A percentile compares a stretch with the other conserved stretches of the same genome.
Conservation (phyloP, 2,888 invertebrate genomes). For the Plagiodera versicolora region DNA sequence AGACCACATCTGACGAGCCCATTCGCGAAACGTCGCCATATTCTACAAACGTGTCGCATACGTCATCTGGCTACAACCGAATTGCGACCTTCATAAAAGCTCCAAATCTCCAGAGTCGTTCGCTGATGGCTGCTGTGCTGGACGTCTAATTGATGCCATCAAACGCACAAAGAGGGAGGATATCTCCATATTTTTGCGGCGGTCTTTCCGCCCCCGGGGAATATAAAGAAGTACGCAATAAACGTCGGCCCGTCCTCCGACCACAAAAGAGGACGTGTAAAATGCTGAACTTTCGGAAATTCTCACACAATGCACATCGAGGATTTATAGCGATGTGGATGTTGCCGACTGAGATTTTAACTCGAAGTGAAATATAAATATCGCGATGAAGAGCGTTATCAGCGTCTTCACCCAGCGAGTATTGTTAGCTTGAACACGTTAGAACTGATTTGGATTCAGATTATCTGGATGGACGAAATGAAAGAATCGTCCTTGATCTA, state of each 20-base stretch:
- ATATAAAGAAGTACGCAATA: constrained; percentile 42
- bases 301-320: constrained; percentile 32
- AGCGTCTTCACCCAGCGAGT: too few relatives aligned
- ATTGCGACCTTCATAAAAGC: not conserved
- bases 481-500: too few relatives aligned
- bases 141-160: constrained; percentile 9
- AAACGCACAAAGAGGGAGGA: constrained; percentile 11
- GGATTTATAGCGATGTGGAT: constrained; percentile 30
- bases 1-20: too few relatives aligned
- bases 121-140: not conserved
- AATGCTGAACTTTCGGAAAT: constrained; percentile 34
- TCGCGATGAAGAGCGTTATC: too few relatives aligned
- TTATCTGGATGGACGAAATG: too few relatives aligned
- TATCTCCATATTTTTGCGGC: constrained; percentile 3
- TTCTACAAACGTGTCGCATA: not conserved
- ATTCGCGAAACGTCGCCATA: too few relatives aligned
- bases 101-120: not conserved
- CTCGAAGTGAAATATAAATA: constrained; percentile 7
- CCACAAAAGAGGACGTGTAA: constrained; percentile 37
- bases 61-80: not conserved
- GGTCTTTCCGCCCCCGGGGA: constrained; percentile 26
- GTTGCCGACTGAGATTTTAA: constrained; percentile 20
- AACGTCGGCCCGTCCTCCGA: constrained; percentile 39
- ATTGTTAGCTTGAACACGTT: too few relatives aligned
- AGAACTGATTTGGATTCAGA: too few relatives aligned